Conservation (phyloP, 2,888 invertebrate genomes). For the Plagodis pulveraria region DNA sequence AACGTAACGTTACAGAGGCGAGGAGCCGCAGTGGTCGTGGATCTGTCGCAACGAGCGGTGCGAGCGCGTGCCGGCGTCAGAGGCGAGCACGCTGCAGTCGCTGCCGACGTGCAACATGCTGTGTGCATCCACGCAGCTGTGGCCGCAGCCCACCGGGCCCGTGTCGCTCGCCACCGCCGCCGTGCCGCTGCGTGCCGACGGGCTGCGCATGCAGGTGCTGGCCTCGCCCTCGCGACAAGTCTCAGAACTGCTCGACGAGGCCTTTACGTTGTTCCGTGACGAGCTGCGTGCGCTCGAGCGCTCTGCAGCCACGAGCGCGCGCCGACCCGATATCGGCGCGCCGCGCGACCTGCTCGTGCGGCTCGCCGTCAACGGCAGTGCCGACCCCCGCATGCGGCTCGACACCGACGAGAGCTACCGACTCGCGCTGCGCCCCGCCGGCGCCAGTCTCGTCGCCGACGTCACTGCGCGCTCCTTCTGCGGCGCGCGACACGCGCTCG, state of each 20-base stretch:
- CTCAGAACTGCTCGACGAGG: slow-evolving; percentile 71
- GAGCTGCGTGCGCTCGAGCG: slow-evolving; percentile 79
- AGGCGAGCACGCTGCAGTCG: slow-evolving; percentile 80
- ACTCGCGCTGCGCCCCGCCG: slow-evolving; percentile 83
- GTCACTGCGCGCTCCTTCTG: slow-evolving; percentile 89
- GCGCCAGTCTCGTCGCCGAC: slow-evolving; percentile 82
- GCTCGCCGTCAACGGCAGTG: slow-evolving; percentile 82
- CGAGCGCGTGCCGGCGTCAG: slow-evolving; percentile 82
- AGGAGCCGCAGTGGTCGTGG: slow-evolving; percentile 90
- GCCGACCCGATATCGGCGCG: slow-evolving; percentile 57
- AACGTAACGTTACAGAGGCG: slow-evolving; percentile 56
- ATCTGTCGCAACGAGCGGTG: slow-evolving; percentile 89
- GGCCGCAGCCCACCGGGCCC: slow-evolving; percentile 92
- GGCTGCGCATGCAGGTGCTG: slow-evolving; percentile 75
- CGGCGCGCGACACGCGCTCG: slow-evolving; percentile 91
- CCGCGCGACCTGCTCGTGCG: slow-evolving; percentile 74
- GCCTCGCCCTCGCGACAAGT: slow-evolving; percentile 70
- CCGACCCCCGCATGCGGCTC: slow-evolving; percentile 85
- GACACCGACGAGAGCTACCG: slow-evolving; percentile 91
- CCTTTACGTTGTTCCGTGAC: slow-evolving; percentile 80
- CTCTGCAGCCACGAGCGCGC: slow-evolving; percentile 56
- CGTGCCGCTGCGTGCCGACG: slow-evolving; percentile 83
- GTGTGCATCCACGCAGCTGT: slow-evolving; percentile 90
- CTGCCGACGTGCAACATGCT: slow-evolving; percentile 91
- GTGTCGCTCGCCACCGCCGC: slow-evolving; percentile 88